Conservation (phyloP, 2,113 vertebrate species). For the Apodemus speciosus region DNA sequence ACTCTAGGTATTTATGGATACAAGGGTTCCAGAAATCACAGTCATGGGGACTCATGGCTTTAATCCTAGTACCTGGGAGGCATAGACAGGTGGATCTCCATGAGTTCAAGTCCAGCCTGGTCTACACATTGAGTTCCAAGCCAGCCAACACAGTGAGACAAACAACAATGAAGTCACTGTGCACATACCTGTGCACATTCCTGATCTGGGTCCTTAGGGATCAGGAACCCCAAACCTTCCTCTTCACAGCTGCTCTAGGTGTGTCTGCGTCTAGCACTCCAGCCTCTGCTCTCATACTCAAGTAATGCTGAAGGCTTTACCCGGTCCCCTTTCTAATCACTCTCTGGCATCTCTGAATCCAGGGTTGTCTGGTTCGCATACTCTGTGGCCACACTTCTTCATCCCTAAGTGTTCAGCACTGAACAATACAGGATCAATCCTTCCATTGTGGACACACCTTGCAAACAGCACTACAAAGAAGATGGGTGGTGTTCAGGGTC, state of each 20-base stretch:
- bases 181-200: too few relatives aligned
- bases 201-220: not conserved
- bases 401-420: too few relatives aligned
- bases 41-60: not conserved
- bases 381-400: too few relatives aligned
- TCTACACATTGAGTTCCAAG: not conserved
- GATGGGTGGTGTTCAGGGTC: fast-evolving
- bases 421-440: not conserved
- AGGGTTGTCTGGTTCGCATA: too few relatives aligned
- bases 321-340: not conserved
- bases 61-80: not conserved
- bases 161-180: not conserved
- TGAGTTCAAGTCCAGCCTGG: not conserved
- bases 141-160: not conserved
- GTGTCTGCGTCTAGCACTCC: not conserved
- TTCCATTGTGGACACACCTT: not conserved
- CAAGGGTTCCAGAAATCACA: not conserved
- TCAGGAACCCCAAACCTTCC: not conserved
- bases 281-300: not conserved
- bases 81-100: not conserved
- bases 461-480: not conserved
- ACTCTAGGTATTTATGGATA: not conserved
- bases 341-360: not conserved
- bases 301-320: not conserved
- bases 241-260: not conserved